Percentiles rank a stretch among this genome's conserved stretches.
Conservation (phyloP, 2,888 invertebrate genomes). For the Drosophila emarginata region DNA sequence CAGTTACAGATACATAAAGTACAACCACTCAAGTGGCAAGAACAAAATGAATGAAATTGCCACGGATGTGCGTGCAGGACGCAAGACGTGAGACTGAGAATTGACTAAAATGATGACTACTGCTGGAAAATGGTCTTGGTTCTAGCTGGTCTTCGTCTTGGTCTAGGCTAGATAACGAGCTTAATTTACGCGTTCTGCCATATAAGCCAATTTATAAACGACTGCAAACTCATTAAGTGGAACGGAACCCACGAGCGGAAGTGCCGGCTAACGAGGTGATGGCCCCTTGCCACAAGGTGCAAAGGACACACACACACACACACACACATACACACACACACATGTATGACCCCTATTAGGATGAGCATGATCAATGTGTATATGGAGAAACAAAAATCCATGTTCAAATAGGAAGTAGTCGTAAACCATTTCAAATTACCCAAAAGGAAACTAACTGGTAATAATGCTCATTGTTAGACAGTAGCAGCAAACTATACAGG, state of each 20-base stretch:
- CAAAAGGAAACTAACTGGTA: constrained; percentile 7
- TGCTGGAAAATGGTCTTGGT: constrained; percentile 1
- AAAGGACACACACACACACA: constrained; percentile 7
- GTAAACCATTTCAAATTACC: constrained; percentile 5
- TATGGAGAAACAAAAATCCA: not conserved
- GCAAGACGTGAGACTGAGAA: constrained; percentile 4
- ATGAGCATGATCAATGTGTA: not conserved
- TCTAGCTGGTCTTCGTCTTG: constrained; percentile 6
- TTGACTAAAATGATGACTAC: constrained; percentile 4
- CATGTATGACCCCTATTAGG: not conserved
- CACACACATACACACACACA: not conserved
- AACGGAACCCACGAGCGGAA: constrained; percentile 44
- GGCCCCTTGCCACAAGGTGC: not conserved
- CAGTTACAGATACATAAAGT: not conserved
- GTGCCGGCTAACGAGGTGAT: constrained; percentile 37
- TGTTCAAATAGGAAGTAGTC: not conserved
- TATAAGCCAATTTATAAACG: constrained; percentile 21
- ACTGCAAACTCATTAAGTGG: constrained; percentile 41
- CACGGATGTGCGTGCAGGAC: constrained; percentile 37
- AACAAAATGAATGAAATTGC: constrained; percentile 22
- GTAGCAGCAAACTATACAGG: not conserved
- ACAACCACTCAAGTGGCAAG: constrained; percentile 26
- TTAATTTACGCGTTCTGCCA: constrained; percentile 26
- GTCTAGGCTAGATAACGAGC: constrained; percentile 38
- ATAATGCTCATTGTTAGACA: constrained; percentile 1